Base-by-base conservation (phyloP, 2,113 vertebrate genomes). In the Dunckerocampus dactyliophorus region DNA sequence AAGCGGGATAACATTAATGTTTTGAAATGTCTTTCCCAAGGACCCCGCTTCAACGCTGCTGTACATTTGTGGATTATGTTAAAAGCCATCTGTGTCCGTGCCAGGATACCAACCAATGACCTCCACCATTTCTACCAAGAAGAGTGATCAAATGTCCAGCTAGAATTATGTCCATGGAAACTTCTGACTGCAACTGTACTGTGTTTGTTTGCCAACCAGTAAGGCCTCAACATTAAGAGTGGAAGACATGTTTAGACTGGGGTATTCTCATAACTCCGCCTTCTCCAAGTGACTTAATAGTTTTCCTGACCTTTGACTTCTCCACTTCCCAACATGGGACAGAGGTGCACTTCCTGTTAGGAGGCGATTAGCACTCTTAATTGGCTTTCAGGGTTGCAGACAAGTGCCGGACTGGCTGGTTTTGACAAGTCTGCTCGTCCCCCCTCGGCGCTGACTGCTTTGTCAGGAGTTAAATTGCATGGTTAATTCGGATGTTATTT, bases 401-500 rank as follows among this genome's bases (percentile, higher is more conserved):
- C 62, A 65, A 69, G 73, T 65, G 48, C 39, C 67, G 84, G 82
- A 81, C 82, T 60, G 82, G 80, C 64, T 77, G 81, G 69, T 81
- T 87, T 69, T 85, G 84, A 87, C 85, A 79, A 74, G 85, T 77
- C 65, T 55, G 34, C 72, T 67, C 71, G 59, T 65, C 81, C 71
- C 75, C 63, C 28, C 76, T 74, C 73, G 66, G 71, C 77, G 87
- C 83, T 74, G 82, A 89, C 88, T 89, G 91, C 92, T 93, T 93
- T 93, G 92, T 92, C 90, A 89, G 86, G 82, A 85, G 93, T 93
- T 94, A 93, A 94, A 95, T 95, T 95, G 93, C 92, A 93, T 94
- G 92, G 92, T 94, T 95, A 94, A 95, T 94, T 94, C 91, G 92
- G 92, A 91, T 91, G 93, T 95, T 96, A 97, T 97, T 98, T 97